Percentiles rank a stretch among this genome's conserved stretches.
Conservation (phyloP, 2,797 vertebrate species). For the Hyperoplus immaculatus region DNA sequence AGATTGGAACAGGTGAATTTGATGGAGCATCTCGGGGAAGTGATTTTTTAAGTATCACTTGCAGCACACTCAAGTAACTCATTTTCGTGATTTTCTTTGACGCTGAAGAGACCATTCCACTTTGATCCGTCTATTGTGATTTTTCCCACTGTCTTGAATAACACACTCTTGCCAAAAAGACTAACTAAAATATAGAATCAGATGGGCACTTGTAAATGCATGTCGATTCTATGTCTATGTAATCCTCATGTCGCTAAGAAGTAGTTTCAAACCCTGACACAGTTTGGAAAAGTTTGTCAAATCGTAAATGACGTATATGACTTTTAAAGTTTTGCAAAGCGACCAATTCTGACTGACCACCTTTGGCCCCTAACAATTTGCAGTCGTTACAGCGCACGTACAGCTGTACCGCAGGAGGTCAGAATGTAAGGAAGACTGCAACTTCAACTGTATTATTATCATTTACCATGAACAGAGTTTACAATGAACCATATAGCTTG, state of each 20-base stretch:
- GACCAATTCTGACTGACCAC: slow-evolving; percentile 25
- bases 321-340: slow-evolving; percentile 18
- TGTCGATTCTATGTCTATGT: slow-evolving; percentile 7
- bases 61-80: slow-evolving; percentile 37
- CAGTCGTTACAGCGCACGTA: slow-evolving; percentile 28
- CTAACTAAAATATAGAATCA: slow-evolving; percentile 18
- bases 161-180: slow-evolving; percentile 33
- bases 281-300: slow-evolving; percentile 35
- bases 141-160: slow-evolving; percentile 44
- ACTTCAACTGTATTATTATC: no score
- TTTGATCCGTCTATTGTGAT: slow-evolving; percentile 3
- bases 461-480: no score
- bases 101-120: slow-evolving; percentile 29
- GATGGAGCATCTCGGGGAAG: slow-evolving; percentile 8
- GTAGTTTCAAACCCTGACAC: slow-evolving; percentile 8
- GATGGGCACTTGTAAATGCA: slow-evolving; percentile 19
- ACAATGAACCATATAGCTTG: no score
- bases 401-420: slow-evolving; percentile 33
- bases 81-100: slow-evolving; percentile 35
- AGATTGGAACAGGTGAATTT: background rate
- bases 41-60: slow-evolving; percentile 41
- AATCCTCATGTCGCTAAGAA: slow-evolving; percentile 18
- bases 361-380: slow-evolving; percentile 25
- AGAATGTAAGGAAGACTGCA: slow-evolving; percentile 35
- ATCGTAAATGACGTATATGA: slow-evolving; percentile 49